phyloP scores from a whole-genome alignment of 2,888 invertebrate species.

The Chalcis sispes region DNA sequence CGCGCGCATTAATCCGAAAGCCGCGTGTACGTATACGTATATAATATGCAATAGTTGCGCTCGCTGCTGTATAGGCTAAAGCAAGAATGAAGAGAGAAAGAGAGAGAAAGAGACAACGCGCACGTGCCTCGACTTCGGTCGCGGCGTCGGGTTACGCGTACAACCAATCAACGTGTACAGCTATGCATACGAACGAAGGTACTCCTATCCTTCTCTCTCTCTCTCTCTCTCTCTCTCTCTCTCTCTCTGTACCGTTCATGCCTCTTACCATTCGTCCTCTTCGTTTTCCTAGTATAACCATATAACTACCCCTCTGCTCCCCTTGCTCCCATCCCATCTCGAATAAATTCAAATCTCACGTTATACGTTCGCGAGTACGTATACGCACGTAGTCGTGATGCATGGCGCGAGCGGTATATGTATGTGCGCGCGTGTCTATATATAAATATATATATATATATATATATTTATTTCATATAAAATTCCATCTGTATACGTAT shows the following conservation, averaged over 20 bases:
- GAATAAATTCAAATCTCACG: slow-evolving; percentile 63
- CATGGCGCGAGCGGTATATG: neutral
- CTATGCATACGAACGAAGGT: slow-evolving; percentile 68
- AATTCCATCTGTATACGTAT: neutral
- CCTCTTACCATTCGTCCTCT: too few species aligned
- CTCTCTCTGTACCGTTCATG: slow-evolving; percentile 18
- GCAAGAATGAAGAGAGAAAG: slow-evolving; percentile 13
- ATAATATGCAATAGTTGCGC: too few species aligned
- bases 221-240: slow-evolving; percentile 26
- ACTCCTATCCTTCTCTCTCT: neutral
- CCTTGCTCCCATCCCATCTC: slow-evolving; percentile 41
- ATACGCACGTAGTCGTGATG: neutral
- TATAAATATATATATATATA: neutral
- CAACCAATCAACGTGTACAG: slow-evolving; percentile 66
- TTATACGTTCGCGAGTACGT: slow-evolving; percentile 33
- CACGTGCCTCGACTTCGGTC: slow-evolving; percentile 60
- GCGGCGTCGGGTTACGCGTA: slow-evolving; percentile 54
- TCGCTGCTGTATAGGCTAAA: too few species aligned
- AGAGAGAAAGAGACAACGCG: slow-evolving; percentile 31
- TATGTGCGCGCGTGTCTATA: neutral
- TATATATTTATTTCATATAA: neutral
- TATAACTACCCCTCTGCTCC: too few species aligned
- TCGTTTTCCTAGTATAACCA: neutral
- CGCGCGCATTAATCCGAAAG: slow-evolving; percentile 38
- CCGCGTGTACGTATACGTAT: too few species aligned